A percentile compares a stretch with the other conserved stretches of the same genome.
These are phyloP conservation scores for Ferrisia virgata DNA, from an alignment of 2,888 invertebrate genomes.

Conservation along the genomic window DNA sequence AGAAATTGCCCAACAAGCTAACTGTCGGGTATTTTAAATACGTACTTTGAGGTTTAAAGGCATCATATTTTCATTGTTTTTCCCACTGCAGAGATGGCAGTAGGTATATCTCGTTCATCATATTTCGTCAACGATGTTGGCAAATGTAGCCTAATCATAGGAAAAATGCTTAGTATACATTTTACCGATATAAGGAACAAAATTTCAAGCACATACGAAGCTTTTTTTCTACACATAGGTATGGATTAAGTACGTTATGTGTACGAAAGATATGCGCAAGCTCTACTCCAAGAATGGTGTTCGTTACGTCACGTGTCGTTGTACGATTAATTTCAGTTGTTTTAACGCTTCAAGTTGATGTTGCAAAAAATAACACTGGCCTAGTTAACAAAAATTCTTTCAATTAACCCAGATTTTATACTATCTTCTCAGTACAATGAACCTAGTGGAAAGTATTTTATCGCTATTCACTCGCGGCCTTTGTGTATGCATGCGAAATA, in stretches of 20 bases:
- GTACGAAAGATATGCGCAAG: neutral
- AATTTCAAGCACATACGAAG: neutral
- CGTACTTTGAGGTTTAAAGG: no score
- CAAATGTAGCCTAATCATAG: neutral
- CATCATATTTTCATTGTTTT: no score
- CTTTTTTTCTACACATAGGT: neutral
- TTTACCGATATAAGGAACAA: neutral
- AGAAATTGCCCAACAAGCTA: no score
- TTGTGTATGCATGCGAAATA: neutral
- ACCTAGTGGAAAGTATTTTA: neutral
- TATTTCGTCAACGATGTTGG: neutral
- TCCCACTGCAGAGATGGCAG: no score
- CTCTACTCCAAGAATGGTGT: neutral
- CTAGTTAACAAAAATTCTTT: neutral
- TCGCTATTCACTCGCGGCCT: neutral
- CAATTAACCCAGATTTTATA: neutral
- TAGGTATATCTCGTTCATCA: no score
- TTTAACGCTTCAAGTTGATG: neutral
- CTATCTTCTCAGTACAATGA: neutral
- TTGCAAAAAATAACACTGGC: neutral
- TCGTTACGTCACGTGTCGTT: neutral
- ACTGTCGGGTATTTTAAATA: no score
- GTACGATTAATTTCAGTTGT: neutral
- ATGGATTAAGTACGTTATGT: no score
- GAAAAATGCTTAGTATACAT: neutral